Conservation (phyloP, 2,888 invertebrate genomes). For the Mythimna loreyi region DNA sequence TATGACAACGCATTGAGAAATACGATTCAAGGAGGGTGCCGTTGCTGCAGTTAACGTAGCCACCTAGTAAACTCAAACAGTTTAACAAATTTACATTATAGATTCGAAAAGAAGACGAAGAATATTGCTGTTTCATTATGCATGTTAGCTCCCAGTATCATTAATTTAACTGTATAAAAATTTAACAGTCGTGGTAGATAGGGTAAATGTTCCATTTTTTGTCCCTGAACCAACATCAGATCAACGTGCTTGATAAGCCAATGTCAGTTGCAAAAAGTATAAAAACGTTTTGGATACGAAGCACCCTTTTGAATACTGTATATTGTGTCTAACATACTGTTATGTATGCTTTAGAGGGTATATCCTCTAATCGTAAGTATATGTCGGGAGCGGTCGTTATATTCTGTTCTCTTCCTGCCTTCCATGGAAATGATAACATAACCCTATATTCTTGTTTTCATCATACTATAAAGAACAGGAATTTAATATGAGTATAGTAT, state of each 20-base stretch:
- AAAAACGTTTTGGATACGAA: not conserved
- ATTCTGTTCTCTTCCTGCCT: conserved; percentile 18
- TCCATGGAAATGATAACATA: conserved; percentile 42
- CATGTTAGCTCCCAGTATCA: not conserved
- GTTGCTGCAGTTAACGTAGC: no score
- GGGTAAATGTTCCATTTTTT: not conserved
- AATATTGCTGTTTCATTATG: not conserved
- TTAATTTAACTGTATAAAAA: not conserved
- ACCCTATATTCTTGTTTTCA: conserved; percentile 11
- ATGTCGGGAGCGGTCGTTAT: conserved; percentile 27
- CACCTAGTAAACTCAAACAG: no score
- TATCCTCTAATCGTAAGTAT: conserved; percentile 16
- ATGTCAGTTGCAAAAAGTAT: conserved; percentile 2
- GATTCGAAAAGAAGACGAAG: no score
- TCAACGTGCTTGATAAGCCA: conserved; percentile 20
- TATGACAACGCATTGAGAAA: no score
- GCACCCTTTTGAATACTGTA: conserved; percentile 1
- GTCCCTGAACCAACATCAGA: conserved; percentile 4
- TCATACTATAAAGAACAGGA: conserved; percentile 11
- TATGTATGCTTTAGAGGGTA: not conserved
- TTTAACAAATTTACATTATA: no score
- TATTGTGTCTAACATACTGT: not conserved
- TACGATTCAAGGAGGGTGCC: no score
- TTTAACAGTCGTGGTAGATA: not conserved
- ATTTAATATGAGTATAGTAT: conserved; percentile 31